A percentile compares a stretch with the other conserved stretches of the same genome.
Conservation (phyloP, 2,113 vertebrate species). For the Calyptomena viridis region DNA sequence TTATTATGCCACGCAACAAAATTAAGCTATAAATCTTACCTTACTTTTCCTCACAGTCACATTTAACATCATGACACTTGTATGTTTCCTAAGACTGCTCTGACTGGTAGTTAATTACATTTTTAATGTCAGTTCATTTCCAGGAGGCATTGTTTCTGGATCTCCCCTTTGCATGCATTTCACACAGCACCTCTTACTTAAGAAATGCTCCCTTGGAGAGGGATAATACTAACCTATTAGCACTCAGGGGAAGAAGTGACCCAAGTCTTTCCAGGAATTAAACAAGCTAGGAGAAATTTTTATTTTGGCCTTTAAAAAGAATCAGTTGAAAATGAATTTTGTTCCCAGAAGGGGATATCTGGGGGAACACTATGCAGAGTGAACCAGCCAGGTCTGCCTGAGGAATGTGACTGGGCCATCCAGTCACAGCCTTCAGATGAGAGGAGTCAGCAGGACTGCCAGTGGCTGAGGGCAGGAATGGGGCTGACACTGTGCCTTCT, state of each 20-base stretch:
- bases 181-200: not conserved
- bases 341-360: not conserved
- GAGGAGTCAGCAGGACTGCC: not conserved
- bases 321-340: not conserved
- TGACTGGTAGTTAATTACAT: not conserved
- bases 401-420: not conserved
- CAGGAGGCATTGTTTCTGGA: not conserved
- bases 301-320: not conserved
- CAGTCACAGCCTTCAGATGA: not conserved
- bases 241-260: not conserved
- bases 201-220: not conserved
- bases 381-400: rapidly evolving
- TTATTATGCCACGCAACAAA: slow-evolving; percentile 1
- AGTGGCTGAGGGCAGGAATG: not conserved
- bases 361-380: not conserved
- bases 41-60: not conserved
- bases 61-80: not conserved
- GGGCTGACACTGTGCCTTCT: not conserved
- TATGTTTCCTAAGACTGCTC: not conserved
- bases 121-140: slow-evolving; percentile 12
- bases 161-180: not conserved
- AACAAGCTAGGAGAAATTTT: not conserved
- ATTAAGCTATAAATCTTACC: slow-evolving; percentile 5
- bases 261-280: not conserved
- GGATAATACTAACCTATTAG: not conserved